phyloP scores from a whole-genome alignment of 1,140 invertebrate genomes.

The Campoletis sonorensis region DNA sequence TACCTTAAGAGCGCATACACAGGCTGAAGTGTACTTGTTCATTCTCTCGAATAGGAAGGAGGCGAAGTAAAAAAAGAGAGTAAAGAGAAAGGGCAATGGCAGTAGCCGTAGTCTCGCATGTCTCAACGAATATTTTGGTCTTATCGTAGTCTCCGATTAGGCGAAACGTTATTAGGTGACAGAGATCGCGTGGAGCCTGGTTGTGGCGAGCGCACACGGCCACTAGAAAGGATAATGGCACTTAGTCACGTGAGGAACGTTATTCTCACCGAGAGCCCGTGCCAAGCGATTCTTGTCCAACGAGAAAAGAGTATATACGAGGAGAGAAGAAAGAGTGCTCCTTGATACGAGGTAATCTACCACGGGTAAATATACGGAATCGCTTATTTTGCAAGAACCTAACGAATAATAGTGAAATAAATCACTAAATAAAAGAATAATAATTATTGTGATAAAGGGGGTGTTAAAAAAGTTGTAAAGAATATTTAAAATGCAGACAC shows the following conservation, averaged over 20 bases:
- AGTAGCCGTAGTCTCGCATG: conserved; percentile 39
- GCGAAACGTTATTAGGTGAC: conserved; percentile 67
- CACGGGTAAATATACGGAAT: not conserved
- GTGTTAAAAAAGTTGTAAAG: not conserved
- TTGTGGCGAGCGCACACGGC: conserved; percentile 45
- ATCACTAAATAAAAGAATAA: not conserved
- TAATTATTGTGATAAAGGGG: not conserved
- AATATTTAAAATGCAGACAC: not conserved
- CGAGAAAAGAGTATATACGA: conserved; percentile 23
- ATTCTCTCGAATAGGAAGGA: not conserved
- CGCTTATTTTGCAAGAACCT: conserved; percentile 31
- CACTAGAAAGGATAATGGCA: conserved; percentile 55
- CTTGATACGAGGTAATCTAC: conserved; percentile 24
- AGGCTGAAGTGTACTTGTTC: not conserved
- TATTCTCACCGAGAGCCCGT: conserved; percentile 5
- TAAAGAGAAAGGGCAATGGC: not conserved
- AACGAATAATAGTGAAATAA: not conserved
- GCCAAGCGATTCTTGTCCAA: not conserved
- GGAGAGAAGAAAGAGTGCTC: conserved; percentile 16
- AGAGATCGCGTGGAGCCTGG: conserved; percentile 63
- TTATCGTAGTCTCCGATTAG: conserved; percentile 64
- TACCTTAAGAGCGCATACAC: conserved; percentile 4
- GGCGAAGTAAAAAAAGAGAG: not conserved
- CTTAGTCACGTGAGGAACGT: conserved; percentile 60
- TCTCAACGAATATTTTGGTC: conserved; percentile 49